phyloP scores from a whole-genome alignment of 2,797 vertebrate genomes.

The Parauchenoglanis ngamensis region DNA sequence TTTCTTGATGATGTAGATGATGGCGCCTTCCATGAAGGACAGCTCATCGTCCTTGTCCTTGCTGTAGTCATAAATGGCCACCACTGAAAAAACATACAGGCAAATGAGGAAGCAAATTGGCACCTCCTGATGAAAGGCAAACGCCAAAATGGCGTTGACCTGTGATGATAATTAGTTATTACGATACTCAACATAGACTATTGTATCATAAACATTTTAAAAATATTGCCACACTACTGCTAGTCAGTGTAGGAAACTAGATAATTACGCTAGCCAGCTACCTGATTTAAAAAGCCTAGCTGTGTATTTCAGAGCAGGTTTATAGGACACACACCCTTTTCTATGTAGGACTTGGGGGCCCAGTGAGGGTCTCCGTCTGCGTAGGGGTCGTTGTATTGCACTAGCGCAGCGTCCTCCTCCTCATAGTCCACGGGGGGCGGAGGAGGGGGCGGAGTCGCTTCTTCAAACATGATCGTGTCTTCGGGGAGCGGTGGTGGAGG shows the following conservation, averaged over 20 bases:
- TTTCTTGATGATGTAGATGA: slow-evolving; percentile 99
- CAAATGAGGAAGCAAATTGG: not conserved
- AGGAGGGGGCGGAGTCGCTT: slow-evolving; percentile 90
- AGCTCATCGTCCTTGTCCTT: slow-evolving; percentile 99
- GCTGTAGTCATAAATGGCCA: slow-evolving; percentile 97
- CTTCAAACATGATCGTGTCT: slow-evolving; percentile 92
- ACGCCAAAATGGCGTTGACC: not conserved
- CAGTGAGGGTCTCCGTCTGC: slow-evolving; percentile 95
- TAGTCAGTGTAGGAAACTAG: not conserved
- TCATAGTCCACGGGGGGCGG: slow-evolving; percentile 97
- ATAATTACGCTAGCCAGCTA: not conserved
- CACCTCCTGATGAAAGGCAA: not conserved
- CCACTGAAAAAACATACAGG: slow-evolving; percentile 74
- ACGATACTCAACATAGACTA: not conserved
- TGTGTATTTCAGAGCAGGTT: not conserved
- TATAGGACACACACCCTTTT: slow-evolving; percentile 83
- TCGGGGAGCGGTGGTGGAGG: slow-evolving; percentile 95
- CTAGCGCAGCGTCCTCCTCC: slow-evolving; percentile 92
- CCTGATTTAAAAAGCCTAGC: not conserved
- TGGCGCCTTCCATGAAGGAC: slow-evolving; percentile 97
- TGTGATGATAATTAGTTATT: not conserved
- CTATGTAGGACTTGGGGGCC: slow-evolving; percentile 94
- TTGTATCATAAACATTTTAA: not conserved
- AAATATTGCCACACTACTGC: not conserved
- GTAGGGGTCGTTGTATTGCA: slow-evolving; percentile 95